phyloP scores from a whole-genome alignment of 1,140 invertebrate species.

The Trichoplusia ni region DNA sequence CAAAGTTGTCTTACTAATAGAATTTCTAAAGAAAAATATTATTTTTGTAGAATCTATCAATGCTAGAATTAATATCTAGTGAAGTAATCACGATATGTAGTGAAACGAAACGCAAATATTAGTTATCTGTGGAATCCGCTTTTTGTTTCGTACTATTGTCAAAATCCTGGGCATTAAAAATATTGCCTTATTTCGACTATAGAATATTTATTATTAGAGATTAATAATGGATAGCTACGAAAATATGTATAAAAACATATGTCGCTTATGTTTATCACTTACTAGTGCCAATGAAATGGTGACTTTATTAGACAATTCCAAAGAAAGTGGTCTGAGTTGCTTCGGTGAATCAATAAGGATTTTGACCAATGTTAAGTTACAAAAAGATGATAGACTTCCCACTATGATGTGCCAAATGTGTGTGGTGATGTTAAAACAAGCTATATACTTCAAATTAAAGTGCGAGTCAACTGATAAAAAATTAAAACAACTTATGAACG shows the following conservation, averaged over 20 bases:
- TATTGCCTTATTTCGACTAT: no score
- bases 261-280: constrained; percentile 61
- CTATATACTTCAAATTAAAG: constrained; percentile 63
- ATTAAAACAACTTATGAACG: constrained; percentile 37
- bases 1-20: no score
- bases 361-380: constrained; percentile 57
- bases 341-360: constrained; percentile 56
- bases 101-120: no score
- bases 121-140: no score
- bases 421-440: constrained; percentile 56
- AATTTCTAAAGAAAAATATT: no score
- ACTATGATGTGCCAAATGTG: constrained; percentile 62
- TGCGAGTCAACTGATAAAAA: constrained; percentile 59
- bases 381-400: constrained; percentile 57
- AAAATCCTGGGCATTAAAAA: no score
- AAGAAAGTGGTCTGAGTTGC: constrained; percentile 47
- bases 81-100: no score
- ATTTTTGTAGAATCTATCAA: no score
- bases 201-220: neutral
- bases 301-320: constrained; percentile 55
- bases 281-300: constrained; percentile 56
- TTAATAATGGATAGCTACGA: constrained; percentile 44
- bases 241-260: constrained; percentile 56
- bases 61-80: no score
- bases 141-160: no score